Evolutionary conservation across 2,888 invertebrate species (phyloP), one percentile per base, ranked within the genome.

Genomic region (Hylaea fasciaria): DNA sequence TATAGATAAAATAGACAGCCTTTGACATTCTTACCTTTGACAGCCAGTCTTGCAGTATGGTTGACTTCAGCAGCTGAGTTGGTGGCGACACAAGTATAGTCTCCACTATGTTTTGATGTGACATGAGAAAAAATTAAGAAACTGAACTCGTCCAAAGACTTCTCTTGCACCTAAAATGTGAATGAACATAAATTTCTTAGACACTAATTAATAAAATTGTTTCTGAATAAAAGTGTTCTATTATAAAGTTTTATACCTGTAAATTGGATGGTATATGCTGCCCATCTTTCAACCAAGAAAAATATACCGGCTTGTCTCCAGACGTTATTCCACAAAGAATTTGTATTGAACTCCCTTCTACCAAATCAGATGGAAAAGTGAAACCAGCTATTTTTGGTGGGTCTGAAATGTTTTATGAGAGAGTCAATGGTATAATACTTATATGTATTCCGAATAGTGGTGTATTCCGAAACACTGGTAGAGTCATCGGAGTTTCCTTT

Each of bases 331-430:
- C 95, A 78, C 96, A 97, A 0, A 97, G 94, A 41, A 97, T 95
- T 87, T 97, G 95, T 66, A 96, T 95, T 50, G 97, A 93, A 78
- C 97, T 95, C 62, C 96, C 96, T 92, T 97, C 95, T 77, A 96
- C 95, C 17, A 97, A 93, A 78, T 96, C 96, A 56, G 94, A 93
- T 0, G 97, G 97, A 81, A 98, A 97, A 29, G 92, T 93, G 83
- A 98, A 97, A 4, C 97, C 95, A 70, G 97, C 96, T 80, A 97
- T 95, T 76, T 96, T 95, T 7, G 97, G 97, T 11, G 97, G 97
- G 92, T 94, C 95, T 95, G 86, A 78, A 66, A 58, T 10, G 11
- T 8, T 8, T 1, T 48, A 11, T 0, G 16, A 53, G 35, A 4
- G 16, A 0, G 8, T 14, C 2, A 2, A 17, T 3, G 16, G 50